Base-by-base conservation (phyloP, 2,797 vertebrate genomes). In the Sebastes trivittatus region DNA sequence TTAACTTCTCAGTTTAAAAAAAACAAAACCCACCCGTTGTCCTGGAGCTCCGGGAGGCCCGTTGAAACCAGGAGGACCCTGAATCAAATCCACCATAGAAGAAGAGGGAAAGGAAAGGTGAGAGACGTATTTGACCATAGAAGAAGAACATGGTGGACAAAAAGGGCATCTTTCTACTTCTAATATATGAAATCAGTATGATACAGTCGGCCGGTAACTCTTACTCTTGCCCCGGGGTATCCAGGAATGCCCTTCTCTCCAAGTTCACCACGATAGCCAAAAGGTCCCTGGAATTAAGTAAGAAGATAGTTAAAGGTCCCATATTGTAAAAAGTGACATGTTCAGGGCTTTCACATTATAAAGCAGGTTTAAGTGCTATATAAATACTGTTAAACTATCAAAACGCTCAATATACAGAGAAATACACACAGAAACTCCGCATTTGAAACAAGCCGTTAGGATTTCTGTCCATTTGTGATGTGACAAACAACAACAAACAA, bases 231-330 rank as follows among this genome's bases (percentile, higher is more conserved):
- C 36, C 98, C 98, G 0, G 98, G 98, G 82, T 98, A 96, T 66
- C 98, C 98, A 11, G 93, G 96, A 18, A 99, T 96, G 59, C 98
- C 98, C 75, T 97, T 98, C 93, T 99, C 98, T 89, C 98, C 98
- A 49, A 89, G 82, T 92, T 97, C 96, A 72, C 96, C 97, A 42
- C 62, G 68, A 77, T 59, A 95, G 65, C 89, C 95, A 79, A 94
- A 95, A 29, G 88, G 81, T 18, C 96, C 96, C 98, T 99, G 88
- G 13, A 75, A 75, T 62, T 2, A 52, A 13, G 20, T 2, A 11
- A 27, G 67, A 52, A 52, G 18, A 49, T 49, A 20, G 46, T 49
- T 20, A 38, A 38, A 38, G 36, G 36, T 38, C 11, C 13, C 13
- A 38, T 38, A 38, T 38, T 14, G 36, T 38, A 38, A 38, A 38